A percentile compares a stretch with the other conserved stretches of the same genome.
phyloP scores from a whole-genome alignment of 2,113 vertebrate genomes.

The Laticauda colubrina region DNA sequence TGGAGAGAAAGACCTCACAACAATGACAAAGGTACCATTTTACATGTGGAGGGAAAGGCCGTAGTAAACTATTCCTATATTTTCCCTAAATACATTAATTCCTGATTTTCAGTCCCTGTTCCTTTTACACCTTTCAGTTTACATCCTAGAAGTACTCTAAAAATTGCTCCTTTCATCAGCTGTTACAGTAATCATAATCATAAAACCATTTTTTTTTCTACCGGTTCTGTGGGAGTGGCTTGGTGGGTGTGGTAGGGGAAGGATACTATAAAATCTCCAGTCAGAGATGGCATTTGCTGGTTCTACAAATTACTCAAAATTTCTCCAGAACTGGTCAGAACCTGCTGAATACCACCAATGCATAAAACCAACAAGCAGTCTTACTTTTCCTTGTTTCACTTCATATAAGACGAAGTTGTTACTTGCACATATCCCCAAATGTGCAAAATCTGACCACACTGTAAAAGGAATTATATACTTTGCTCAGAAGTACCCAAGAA shows the following conservation, averaged over 20 bases:
- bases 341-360: too few species aligned
- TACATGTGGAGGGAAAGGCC: not conserved
- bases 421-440: not conserved
- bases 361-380: not conserved
- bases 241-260: too few species aligned
- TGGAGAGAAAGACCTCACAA: not conserved
- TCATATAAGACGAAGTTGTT: not conserved
- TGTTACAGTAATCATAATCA: not conserved
- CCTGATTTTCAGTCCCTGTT: not conserved
- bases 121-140: not conserved
- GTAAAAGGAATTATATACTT: not conserved
- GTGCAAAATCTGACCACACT: not conserved
- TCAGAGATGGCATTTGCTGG: too few species aligned
- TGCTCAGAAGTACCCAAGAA: not conserved
- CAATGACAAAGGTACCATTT: not conserved
- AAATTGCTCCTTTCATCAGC: not conserved
- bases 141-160: not conserved
- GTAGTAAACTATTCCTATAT: not conserved
- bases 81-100: not conserved
- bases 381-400: not conserved
- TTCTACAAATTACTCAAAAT: too few species aligned
- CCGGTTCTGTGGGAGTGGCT: too few species aligned
- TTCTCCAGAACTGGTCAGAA: too few species aligned
- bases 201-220: too few species aligned
- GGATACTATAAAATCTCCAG: too few species aligned